Conservation (phyloP, 1,140 invertebrate genomes). For the Cotesia typhae region DNA sequence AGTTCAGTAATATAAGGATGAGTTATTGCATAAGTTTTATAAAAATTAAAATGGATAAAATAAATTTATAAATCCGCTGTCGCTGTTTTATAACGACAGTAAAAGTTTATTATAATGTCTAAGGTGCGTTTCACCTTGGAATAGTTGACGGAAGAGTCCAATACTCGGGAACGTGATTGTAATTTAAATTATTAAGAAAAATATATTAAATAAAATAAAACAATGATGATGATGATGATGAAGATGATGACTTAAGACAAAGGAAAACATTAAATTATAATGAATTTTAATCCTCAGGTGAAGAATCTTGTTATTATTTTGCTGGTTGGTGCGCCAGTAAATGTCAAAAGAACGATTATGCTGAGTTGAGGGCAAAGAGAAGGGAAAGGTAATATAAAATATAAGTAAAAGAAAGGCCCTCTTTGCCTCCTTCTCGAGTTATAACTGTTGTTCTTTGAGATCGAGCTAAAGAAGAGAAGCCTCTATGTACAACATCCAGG, state of each 20-base stretch:
- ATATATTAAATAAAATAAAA: background rate
- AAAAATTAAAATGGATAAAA: no score
- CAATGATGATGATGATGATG: background rate
- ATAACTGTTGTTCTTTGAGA: background rate
- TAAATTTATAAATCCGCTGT: no score
- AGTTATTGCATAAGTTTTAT: no score
- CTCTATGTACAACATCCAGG: background rate
- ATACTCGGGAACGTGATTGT: conserved; percentile 2
- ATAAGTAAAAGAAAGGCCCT: conserved; percentile 12
- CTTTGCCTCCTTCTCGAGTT: background rate
- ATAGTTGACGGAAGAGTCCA: conserved; percentile 23
- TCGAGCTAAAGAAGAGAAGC: background rate
- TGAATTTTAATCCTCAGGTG: background rate
- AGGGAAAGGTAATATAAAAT: conserved; percentile 21
- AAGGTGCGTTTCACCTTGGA: conserved; percentile 24
- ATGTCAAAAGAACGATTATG: conserved; percentile 37
- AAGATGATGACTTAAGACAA: background rate
- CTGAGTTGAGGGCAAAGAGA: conserved; percentile 29
- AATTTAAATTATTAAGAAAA: conserved; percentile 1
- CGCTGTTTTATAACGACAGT: conserved; percentile 1
- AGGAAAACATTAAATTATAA: background rate
- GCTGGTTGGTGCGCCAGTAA: conserved; percentile 6
- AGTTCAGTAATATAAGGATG: no score
- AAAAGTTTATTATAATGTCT: conserved; percentile 9
- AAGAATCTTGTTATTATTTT: background rate